Evolutionary conservation across 2,113 vertebrate species (phyloP), one percentile per base, ranked within the genome.

Genomic region (Arvicanthis niloticus): DNA sequence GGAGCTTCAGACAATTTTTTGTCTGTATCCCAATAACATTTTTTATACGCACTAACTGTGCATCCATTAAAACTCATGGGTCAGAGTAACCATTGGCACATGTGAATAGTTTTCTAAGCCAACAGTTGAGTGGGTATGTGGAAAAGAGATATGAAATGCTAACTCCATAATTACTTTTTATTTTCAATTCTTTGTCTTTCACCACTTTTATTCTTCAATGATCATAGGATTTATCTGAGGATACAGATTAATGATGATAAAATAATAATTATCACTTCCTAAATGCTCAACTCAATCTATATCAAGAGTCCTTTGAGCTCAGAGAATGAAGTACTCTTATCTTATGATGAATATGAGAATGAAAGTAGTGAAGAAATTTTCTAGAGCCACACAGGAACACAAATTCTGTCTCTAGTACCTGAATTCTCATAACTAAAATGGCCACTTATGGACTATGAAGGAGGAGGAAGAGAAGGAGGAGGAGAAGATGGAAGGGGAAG

Each of bases 121-220:
- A 93, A 13, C 67, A 7, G 1, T 68, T 58, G 40, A 73, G 4
- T 7, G 84, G 1, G 40, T 8, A 67, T 31, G 22, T 48, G 8
- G 29, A 11, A n/a, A 93, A 12, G 34, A 53, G 16, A 51, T 45
- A 13, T 21, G 34, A 93, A 67, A 22, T 53, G 48, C 34, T 56
- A 62, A 88, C 68, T 72, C 56, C 29, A 8, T 26, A 73, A 42
- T 92, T 92, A 73, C 11, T 95, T 2, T 94, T 67, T 86, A 78
- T 58, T 93, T 95, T 88, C 21, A 92, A 5, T 91, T 89, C 4
- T 67, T 9, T 93, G 15, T 80, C 62, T 88, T 95, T 68, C 26
- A 72, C 8, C 72, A 65, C 91, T 73, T 34, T 84, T 93, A 82
- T 2, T 72, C 7, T 21, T 42, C 53, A 13, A 81, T 42, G 67